Evolutionary conservation across 1,140 invertebrate species (phyloP), one percentile per base, ranked within the genome.

Genomic region (Pantala flavescens): DNA sequence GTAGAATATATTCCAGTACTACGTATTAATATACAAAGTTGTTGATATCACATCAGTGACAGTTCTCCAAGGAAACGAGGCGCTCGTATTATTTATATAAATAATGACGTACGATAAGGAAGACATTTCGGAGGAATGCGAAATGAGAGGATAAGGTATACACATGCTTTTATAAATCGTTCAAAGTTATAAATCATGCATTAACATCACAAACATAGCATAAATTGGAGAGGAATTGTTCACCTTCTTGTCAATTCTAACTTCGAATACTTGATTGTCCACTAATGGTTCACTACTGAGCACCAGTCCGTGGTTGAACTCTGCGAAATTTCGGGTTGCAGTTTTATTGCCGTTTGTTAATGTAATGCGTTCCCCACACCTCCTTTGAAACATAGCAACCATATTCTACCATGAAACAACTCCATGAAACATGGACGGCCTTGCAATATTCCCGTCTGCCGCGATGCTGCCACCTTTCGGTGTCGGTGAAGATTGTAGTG

Each of bases 171-270:
- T 9, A 5, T 36, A 36, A 5, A 36, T 36, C 28, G 9, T 36
- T 36, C 28, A 36, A 36, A 36, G 28, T 5, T n/a, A 36, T 36
- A 36, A 36, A 36, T 9, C 28, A 36, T 36, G 28, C 28, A 5
- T 36, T 36, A 36, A 36, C 9, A 5, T 36, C 28, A 63, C 49
- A 63, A 63, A 63, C 14, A 63, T 63, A 63, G 12, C 49, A 63
- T 63, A 3, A 63, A 63, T 19, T 63, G 49, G 12, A 16, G n/a
- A 63, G 14, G 49, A 63, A 21, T 19, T 7, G 3, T 63, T 80
- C 83, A 95, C 93, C 89, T 94, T 95, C 83, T 90, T 91, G 79
- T 95, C 93, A 79, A 97, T 93, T 78, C 88, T 87, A 75, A 96
- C 89, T 87, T 96, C 93, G 82, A 97, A 97, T 70, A 95, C 83